phyloP scores from a whole-genome alignment of 2,797 vertebrate species.

The Oreochromis grahami region DNA sequence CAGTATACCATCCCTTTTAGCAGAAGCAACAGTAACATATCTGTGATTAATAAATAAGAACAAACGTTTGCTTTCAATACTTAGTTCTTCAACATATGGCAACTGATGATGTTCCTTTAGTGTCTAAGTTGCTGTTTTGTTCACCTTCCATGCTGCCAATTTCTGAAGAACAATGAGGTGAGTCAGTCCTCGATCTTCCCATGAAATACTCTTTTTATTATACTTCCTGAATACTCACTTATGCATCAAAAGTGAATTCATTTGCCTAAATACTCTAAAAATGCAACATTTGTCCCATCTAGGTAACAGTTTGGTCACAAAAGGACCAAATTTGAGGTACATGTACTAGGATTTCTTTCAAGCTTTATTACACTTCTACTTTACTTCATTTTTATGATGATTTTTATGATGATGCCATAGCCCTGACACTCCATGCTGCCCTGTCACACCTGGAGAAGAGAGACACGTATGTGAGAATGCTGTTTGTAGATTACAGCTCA shows the following conservation, averaged over 20 bases:
- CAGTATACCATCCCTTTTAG: not conserved
- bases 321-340: not conserved
- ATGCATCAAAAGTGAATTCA: not conserved
- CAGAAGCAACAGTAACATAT: not conserved
- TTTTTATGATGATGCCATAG: too few species aligned
- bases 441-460: too few species aligned
- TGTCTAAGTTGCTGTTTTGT: not conserved
- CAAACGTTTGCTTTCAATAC: not conserved
- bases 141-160: slow-evolving; percentile 17
- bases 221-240: not conserved
- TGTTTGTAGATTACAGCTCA: too few species aligned
- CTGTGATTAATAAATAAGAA: not conserved
- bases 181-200: not conserved
- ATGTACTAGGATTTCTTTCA: not conserved
- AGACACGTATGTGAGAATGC: too few species aligned
- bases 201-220: not conserved
- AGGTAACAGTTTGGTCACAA: not conserved
- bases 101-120: not conserved
- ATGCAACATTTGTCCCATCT: not conserved
- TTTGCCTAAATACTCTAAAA: not conserved
- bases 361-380: not conserved
- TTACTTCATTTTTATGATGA: not conserved
- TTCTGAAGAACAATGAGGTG: slow-evolving; percentile 71
- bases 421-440: too few species aligned
- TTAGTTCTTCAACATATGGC: not conserved